Conservation (phyloP, 2,113 vertebrate genomes). For the Cryptoleucopteryx plumbea region DNA sequence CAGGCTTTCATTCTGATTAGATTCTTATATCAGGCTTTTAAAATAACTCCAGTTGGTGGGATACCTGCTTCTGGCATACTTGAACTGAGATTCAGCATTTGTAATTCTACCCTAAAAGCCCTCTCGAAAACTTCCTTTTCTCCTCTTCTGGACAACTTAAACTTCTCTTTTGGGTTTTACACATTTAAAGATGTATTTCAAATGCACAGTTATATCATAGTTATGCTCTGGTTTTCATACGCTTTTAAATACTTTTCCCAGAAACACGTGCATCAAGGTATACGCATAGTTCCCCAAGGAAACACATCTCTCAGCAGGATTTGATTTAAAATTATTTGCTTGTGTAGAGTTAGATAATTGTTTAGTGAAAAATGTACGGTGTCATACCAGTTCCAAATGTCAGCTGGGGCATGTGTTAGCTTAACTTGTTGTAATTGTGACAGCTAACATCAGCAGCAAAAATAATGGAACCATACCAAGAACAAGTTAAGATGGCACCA, state of each 20-base stretch:
- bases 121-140: not conserved
- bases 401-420: not conserved
- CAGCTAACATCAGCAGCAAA: not conserved
- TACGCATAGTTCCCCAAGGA: not conserved
- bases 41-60: not conserved
- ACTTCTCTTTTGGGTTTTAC: not conserved
- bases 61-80: not conserved
- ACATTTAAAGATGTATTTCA: not conserved
- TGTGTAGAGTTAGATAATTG: not conserved
- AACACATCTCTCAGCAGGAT: not conserved
- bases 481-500: not conserved
- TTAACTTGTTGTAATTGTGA: not conserved
- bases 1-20: not conserved
- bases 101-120: not conserved
- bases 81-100: not conserved
- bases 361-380: not conserved
- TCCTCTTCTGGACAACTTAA: not conserved
- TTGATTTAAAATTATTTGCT: not conserved
- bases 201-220: not conserved
- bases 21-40: not conserved
- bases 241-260: not conserved
- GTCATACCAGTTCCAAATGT: not conserved
- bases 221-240: not conserved
- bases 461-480: not conserved
- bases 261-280: not conserved